Evolutionary conservation across 2,888 invertebrate genomes (phyloP).

Genomic region (Brachycybe producta): DNA sequence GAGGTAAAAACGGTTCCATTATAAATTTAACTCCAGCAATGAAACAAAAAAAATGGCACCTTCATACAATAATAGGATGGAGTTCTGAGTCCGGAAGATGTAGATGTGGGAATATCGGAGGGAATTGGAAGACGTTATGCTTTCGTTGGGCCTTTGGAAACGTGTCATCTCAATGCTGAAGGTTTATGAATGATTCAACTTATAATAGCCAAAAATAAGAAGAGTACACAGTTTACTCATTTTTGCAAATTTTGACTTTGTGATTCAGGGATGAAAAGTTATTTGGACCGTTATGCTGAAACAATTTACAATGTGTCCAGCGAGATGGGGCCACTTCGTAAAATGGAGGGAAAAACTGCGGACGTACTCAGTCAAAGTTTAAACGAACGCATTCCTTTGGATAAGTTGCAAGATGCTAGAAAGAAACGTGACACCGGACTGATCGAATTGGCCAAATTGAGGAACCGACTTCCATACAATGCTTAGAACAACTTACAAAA

Average conservation of each 20-base stretch:
- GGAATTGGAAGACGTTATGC: conserved; percentile 92
- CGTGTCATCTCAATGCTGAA: conserved; percentile 86
- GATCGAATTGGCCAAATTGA: conserved; percentile 57
- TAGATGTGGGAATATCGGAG: conserved; percentile 85
- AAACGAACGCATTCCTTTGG: conserved; percentile 56
- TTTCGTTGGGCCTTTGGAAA: conserved; percentile 85
- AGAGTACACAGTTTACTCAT: too few species aligned
- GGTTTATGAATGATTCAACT: too few species aligned
- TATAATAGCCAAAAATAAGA: too few species aligned
- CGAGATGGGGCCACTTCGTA: conserved; percentile 61
- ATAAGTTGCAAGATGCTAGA: conserved; percentile 57
- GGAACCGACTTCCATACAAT: conserved; percentile 4
- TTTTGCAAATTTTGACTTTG: not conserved
- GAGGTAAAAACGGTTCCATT: conserved; percentile 33
- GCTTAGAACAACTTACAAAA: not conserved
- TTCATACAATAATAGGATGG: conserved; percentile 44
- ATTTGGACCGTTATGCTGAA: conserved; percentile 47
- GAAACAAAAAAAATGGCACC: not conserved
- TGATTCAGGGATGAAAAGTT: conserved; percentile 44
- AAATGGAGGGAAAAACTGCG: conserved; percentile 54
- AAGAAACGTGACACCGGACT: conserved; percentile 72
- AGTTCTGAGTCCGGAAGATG: conserved; percentile 70
- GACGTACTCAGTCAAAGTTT: conserved; percentile 55
- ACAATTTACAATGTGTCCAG: conserved; percentile 50
- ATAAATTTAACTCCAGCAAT: not conserved